These are phyloP conservation scores for Hesperophylax magnus DNA, from an alignment of 1,140 invertebrate species.

Conservation along the genomic window DNA sequence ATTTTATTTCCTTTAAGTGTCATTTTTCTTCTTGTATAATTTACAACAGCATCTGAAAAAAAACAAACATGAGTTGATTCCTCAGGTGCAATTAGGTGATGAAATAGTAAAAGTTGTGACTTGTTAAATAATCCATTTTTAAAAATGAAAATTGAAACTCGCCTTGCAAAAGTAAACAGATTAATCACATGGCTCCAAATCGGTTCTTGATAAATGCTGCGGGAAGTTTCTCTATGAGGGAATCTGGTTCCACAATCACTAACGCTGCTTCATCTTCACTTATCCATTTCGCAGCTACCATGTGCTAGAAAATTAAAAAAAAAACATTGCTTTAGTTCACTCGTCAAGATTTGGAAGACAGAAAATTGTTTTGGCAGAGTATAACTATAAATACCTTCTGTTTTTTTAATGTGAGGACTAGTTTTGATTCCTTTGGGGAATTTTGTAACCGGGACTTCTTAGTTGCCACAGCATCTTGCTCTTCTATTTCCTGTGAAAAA, in stretches of 20 bases:
- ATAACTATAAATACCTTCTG: constrained; percentile 39
- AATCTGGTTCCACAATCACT: constrained; percentile 49
- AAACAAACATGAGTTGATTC: too few relatives aligned
- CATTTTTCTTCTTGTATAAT: too few relatives aligned
- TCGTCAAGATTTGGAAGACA: background rate
- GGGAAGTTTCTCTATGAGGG: constrained; percentile 52
- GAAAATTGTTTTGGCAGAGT: background rate
- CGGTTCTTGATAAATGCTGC: constrained; percentile 45
- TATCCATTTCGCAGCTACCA: constrained; percentile 51
- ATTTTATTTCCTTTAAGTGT: too few relatives aligned
- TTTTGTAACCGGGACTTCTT: constrained; percentile 39
- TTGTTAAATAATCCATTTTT: background rate
- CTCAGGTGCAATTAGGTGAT: too few relatives aligned
- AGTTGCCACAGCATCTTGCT: background rate
- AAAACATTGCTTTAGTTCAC: background rate
- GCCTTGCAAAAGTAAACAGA: background rate
- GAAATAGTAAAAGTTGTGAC: too few relatives aligned
- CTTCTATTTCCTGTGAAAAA: constrained; percentile 30
- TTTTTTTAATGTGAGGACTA: constrained; percentile 43
- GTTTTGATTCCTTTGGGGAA: constrained; percentile 43
- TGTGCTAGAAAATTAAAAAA: constrained; percentile 40
- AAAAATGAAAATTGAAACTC: background rate
- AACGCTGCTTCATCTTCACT: constrained; percentile 47
- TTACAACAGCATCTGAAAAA: too few relatives aligned
- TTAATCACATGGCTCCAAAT: constrained; percentile 52